Evolutionary conservation across 2,797 vertebrate genomes (phyloP).

Genomic region (Crenuchus spilurus): DNA sequence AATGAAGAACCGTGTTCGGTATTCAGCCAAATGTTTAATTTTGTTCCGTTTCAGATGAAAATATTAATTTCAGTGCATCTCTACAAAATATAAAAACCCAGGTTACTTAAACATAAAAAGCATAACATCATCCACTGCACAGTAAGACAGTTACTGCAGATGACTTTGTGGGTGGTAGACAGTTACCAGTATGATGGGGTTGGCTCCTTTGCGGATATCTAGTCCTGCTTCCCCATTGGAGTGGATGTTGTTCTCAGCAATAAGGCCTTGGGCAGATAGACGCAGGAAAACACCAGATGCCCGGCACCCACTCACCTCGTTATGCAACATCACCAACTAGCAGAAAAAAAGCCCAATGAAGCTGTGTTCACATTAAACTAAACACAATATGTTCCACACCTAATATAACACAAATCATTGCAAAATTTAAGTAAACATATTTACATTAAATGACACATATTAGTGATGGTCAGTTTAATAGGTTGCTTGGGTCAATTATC

Average conservation of each 20-base stretch:
- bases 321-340: slow-evolving; percentile 88
- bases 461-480: no score
- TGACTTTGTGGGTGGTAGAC: background rate
- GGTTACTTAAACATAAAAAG: background rate
- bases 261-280: slow-evolving; percentile 85
- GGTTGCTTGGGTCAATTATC: no score
- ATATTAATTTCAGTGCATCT: no score
- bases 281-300: slow-evolving; percentile 86
- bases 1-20: no score
- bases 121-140: background rate
- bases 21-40: no score
- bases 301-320: slow-evolving; percentile 84
- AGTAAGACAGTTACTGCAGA: background rate
- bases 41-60: no score
- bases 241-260: slow-evolving; percentile 88
- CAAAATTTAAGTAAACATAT: no score
- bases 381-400: no score
- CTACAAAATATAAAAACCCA: no score
- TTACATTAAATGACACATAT: no score
- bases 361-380: no score
- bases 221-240: slow-evolving; percentile 86
- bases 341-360: slow-evolving; percentile 24
- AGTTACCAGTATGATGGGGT: slow-evolving; percentile 84
- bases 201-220: slow-evolving; percentile 87
- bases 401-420: no score